Evolutionary conservation across 2,113 vertebrate species (phyloP).

Genomic region (Scopus umbretta): DNA sequence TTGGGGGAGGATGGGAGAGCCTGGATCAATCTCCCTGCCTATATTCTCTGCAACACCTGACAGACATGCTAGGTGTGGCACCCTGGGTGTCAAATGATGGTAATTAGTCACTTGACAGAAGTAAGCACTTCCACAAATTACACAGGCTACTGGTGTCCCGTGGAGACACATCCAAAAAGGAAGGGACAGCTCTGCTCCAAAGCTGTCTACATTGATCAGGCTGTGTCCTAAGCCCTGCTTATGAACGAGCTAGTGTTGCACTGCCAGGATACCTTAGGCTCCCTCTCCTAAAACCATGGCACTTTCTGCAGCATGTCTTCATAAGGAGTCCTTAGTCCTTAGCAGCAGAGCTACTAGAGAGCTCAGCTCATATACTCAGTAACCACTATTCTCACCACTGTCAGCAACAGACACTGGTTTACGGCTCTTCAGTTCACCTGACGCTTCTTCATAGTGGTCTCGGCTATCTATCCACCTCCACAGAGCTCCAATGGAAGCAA

Average conservation of each 20-base stretch:
- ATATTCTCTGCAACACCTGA: neutral
- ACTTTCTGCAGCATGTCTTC: neutral
- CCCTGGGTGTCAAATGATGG: neutral
- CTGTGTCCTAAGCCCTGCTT: neutral
- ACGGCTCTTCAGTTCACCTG: neutral
- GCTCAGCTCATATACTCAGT: neutral
- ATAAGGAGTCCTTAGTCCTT: neutral
- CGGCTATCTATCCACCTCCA: neutral
- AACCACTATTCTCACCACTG: neutral
- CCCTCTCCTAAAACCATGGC: neutral
- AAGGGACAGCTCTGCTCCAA: neutral
- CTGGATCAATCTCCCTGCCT: neutral
- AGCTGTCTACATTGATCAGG: neutral
- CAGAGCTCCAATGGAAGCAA: neutral
- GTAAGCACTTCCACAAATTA: neutral
- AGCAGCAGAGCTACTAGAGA: neutral
- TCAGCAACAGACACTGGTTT: neutral
- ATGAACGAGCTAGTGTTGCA: neutral
- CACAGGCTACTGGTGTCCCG: neutral
- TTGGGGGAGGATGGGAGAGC: neutral
- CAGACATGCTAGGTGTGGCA: neutral
- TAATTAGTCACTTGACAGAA: neutral
- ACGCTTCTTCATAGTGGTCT: neutral
- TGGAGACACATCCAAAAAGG: neutral
- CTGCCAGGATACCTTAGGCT: neutral